Base-by-base conservation (phyloP, 92 coral and sea anemone species). In the Siderastrea radians region DNA sequence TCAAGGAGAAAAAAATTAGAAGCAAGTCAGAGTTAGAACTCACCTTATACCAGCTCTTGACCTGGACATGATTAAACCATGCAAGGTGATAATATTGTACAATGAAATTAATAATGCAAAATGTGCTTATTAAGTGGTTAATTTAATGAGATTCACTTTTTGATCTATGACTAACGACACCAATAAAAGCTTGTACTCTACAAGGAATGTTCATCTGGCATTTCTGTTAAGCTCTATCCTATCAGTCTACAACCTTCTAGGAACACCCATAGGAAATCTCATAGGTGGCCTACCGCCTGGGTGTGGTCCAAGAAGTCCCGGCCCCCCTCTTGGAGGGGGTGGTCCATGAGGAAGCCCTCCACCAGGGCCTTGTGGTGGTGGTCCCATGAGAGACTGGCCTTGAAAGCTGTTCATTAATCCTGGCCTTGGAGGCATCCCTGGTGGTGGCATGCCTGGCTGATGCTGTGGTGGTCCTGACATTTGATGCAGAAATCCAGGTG, bases 401-500 rank as follows among this genome's bases (percentile, higher is more conserved):
- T 89, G 96, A 62, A 90, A 80, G 68, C 86, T 91, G 19, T 89
- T 93, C 68, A 89, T 94, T 43, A 87, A 69, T 72, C 95, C 96
- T 61, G 94, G 96, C 66, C 96, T 85, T 45, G 91, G 89, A 17
- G 95, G 98, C 92, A 94, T 86, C 85, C 95, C 98, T 16, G 83
- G 92, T 43, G 84, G 96, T 43, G 84, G 96, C 78, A 91, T 84
- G n/a, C 94, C 92, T 52, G 87, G 93, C 19, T 90, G 97, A 66
- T 94, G 97, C 53, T 89, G 96, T 61, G 85, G 73, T 55, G 88
- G 89, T 54, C 86, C 91, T 77, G 95, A 87, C 87, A 93, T 88
- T 17, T 83, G 94, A 14, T 68, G 90, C 10, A 82, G 93, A 63
- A 81, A 93, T 51, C 92, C 91, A 44, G 86, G 94, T 58, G 90